Evolutionary conservation across 2,113 vertebrate genomes (phyloP).

Genomic region (Procavia capensis): DNA sequence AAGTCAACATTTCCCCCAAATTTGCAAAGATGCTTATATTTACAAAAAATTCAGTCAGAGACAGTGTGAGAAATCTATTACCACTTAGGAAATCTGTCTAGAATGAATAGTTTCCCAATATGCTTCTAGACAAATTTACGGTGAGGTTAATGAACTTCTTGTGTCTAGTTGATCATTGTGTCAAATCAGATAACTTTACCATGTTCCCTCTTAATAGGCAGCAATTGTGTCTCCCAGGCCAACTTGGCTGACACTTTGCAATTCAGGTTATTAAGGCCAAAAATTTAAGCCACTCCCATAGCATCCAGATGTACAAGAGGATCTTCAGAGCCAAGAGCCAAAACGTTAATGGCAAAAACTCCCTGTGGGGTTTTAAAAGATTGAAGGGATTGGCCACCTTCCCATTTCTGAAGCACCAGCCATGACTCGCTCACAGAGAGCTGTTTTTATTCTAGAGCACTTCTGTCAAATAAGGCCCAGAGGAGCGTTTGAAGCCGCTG

Average conservation of each 20-base stretch:
- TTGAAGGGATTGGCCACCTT: background rate
- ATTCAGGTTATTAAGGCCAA: background rate
- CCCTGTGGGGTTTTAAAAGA: background rate
- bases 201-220: background rate
- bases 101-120: background rate
- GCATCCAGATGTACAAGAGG: background rate
- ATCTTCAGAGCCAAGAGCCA: background rate
- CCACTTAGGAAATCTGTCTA: background rate
- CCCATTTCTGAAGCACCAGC: conserved; percentile 4
- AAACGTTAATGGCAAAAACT: background rate
- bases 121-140: conserved; percentile 5
- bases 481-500: background rate
- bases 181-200: conserved; percentile 18
- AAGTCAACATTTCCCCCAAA: background rate
- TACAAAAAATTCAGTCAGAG: background rate
- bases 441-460: background rate
- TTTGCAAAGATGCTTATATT: background rate
- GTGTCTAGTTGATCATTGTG: background rate
- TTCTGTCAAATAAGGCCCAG: background rate
- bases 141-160: conserved; percentile 37
- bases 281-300: background rate
- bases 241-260: background rate
- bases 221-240: background rate
- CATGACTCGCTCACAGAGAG: background rate
- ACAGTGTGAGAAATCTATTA: background rate